Evolutionary conservation across 1,140 invertebrate genomes (phyloP).

Genomic region (Bicyclus anynana): DNA sequence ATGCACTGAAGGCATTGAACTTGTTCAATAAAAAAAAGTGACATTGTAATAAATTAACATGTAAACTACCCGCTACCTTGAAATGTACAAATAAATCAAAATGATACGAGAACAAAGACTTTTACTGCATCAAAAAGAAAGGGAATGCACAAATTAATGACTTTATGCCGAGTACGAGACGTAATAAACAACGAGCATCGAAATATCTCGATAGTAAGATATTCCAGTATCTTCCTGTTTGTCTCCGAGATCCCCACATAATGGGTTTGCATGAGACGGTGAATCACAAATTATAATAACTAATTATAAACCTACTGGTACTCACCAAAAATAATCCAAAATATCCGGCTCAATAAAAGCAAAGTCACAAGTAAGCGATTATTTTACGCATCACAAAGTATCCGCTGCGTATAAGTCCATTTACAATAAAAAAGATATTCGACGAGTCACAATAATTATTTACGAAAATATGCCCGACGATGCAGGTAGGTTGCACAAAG

Average conservation of each 20-base stretch:
- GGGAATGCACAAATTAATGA: conserved; percentile 3
- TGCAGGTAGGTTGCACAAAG: conserved; percentile 71
- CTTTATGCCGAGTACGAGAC: not conserved
- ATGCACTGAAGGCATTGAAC: not conserved
- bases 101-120: not conserved
- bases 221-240: conserved; percentile 33
- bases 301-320: conserved; percentile 34
- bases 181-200: conserved; percentile 15
- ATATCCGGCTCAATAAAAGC: conserved; percentile 10
- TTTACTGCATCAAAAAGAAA: not conserved
- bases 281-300: conserved; percentile 38
- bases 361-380: conserved; percentile 17
- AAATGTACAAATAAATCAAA: not conserved
- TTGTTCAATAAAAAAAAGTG: not conserved
- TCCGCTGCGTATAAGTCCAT: conserved; percentile 42
- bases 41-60: not conserved
- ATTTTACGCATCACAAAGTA: conserved; percentile 48
- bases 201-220: conserved; percentile 17
- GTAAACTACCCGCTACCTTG: not conserved
- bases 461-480: conserved; percentile 62
- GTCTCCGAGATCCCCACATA: conserved; percentile 28
- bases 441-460: conserved; percentile 54
- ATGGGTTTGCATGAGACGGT: conserved; percentile 28
- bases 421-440: conserved; percentile 47
- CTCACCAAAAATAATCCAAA: conserved; percentile 53